These are phyloP conservation scores for Lutjanus argentimaculatus DNA, from an alignment of 2,797 vertebrate species.

Conservation along the genomic window DNA sequence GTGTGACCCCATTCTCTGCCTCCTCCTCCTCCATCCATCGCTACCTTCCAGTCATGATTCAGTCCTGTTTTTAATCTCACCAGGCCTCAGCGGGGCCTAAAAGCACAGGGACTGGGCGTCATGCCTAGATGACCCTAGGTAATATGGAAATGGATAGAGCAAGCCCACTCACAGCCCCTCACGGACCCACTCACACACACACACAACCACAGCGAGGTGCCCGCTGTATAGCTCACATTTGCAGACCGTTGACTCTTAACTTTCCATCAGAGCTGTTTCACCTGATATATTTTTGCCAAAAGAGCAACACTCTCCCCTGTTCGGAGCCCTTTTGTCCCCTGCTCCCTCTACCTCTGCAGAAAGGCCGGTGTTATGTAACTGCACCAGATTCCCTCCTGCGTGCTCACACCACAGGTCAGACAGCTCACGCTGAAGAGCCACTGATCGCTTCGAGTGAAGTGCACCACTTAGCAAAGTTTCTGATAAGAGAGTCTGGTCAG, in stretches of 20 bases:
- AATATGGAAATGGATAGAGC: constrained; percentile 76
- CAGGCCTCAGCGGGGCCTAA: constrained; percentile 68
- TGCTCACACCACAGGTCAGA: constrained; percentile 43
- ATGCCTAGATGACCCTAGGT: constrained; percentile 78
- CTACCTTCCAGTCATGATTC: constrained; percentile 65
- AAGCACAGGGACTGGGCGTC: constrained; percentile 71
- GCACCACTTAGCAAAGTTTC: constrained; percentile 32
- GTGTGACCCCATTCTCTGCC: constrained; percentile 56
- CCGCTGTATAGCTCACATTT: constrained; percentile 3
- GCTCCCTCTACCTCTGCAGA: constrained; percentile 22
- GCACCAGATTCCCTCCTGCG: constrained; percentile 44
- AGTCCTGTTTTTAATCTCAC: constrained; percentile 73
- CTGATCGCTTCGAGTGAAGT: constrained; percentile 38
- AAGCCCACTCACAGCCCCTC: constrained; percentile 38
- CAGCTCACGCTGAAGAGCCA: constrained; percentile 39
- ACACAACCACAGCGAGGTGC: constrained; percentile 19
- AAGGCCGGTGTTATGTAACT: constrained; percentile 54
- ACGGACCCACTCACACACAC: constrained; percentile 21
- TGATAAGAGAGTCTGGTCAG: not conserved
- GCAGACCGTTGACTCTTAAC: constrained; percentile 24
- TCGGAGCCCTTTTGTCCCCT: constrained; percentile 44
- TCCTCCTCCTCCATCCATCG: constrained; percentile 37
- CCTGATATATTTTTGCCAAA: constrained; percentile 44
- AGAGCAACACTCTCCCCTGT: constrained; percentile 15
- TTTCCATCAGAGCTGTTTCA: constrained; percentile 56